A percentile compares a stretch with the other conserved stretches of the same genome.
These are phyloP conservation scores for Rhinoderma darwinii DNA, from an alignment of 2,113 vertebrate species.

Conservation along the genomic window DNA sequence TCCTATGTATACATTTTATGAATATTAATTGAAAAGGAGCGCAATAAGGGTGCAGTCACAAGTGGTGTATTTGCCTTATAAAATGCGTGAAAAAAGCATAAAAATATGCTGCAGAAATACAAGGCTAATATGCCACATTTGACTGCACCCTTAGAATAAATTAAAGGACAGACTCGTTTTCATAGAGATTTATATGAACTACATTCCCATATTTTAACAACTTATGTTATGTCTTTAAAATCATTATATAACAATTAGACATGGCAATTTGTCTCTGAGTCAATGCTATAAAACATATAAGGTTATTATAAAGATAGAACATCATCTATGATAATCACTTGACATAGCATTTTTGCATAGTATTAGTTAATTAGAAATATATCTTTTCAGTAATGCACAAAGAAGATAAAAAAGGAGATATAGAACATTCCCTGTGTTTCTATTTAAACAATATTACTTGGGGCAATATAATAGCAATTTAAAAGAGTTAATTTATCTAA, in stretches of 20 bases:
- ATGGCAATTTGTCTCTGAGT: neutral
- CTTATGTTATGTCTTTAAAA: neutral
- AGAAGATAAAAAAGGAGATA: neutral
- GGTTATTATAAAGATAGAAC: neutral
- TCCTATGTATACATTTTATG: too few species aligned
- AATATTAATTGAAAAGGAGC: too few species aligned
- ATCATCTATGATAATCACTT: neutral
- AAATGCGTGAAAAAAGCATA: too few species aligned
- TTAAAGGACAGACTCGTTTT: too few species aligned
- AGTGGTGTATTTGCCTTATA: too few species aligned
- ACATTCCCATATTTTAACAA: too few species aligned
- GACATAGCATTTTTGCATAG: neutral
- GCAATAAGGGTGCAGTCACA: too few species aligned
- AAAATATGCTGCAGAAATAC: too few species aligned
- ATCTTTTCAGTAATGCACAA: conserved; percentile 1
- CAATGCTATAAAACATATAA: neutral
- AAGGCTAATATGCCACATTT: too few species aligned
- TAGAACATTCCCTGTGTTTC: conserved; percentile 24
- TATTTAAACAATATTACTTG: conserved; percentile 30
- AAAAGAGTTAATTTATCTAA: conserved; percentile 50
- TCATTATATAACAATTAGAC: neutral
- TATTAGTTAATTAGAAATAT: conserved; percentile 17
- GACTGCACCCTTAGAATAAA: too few species aligned
- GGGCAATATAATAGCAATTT: conserved; percentile 52
- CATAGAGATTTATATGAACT: too few species aligned